Percentiles rank a stretch among this genome's conserved stretches.
These are phyloP conservation scores for Alosa sapidissima DNA, from an alignment of 2,797 vertebrate species.

Conservation along the genomic window DNA sequence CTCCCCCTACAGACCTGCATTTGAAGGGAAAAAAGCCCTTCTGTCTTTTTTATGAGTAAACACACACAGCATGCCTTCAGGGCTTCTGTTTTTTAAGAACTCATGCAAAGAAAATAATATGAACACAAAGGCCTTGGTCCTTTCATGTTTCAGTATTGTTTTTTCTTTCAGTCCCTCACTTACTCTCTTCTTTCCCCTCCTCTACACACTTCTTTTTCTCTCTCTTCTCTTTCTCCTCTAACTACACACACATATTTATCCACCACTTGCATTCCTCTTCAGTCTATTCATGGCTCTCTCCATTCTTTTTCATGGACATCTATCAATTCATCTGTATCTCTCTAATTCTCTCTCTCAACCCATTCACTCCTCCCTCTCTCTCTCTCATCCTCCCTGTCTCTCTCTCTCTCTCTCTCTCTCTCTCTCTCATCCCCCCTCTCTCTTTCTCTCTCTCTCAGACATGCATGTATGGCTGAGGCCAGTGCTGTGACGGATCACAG, in stretches of 20 bases:
- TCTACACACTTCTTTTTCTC: neutral
- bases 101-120: neutral
- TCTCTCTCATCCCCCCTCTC: neutral
- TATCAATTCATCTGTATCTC: neutral
- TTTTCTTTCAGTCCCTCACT: neutral
- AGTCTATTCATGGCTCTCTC: neutral
- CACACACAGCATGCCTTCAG: slow-evolving; percentile 11
- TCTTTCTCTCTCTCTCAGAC: neutral
- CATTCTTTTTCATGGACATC: neutral
- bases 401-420: neutral
- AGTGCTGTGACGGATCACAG: neutral
- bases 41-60: neutral
- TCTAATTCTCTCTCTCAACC: neutral
- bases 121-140: neutral
- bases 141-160: neutral
- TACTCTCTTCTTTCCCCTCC: neutral
- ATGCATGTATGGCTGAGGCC: neutral
- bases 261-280: neutral
- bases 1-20: neutral
- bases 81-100: neutral
- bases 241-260: neutral
- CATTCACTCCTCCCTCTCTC: neutral
- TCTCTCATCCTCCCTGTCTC: neutral
- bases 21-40: neutral
- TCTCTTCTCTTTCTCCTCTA: neutral